Base-by-base conservation (phyloP, 2,113 vertebrate species). In the Picathartes gymnocephalus region DNA sequence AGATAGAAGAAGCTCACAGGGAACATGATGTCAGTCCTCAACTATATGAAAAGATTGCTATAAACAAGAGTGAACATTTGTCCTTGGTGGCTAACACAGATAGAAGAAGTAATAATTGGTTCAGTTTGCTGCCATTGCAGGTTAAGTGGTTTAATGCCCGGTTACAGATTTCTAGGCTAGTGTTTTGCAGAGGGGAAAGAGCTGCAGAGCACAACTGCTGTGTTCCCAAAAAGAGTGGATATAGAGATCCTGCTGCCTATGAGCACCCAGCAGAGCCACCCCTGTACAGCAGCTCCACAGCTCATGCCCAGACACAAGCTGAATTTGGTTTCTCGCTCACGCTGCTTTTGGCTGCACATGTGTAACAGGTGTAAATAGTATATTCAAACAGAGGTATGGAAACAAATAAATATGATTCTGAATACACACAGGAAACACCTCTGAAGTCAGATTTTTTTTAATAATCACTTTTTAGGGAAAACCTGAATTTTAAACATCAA, bases 401-500 rank as follows among this genome's bases (percentile, higher is more conserved):
- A 91, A 87, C 61, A 85, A 85, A 53, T 42, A 88, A 54, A 73
- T 76, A 54, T 0, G 1, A 68, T 80, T 74, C 35, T 62, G 62
- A 78, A 78, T 22, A 50, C 31, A 31, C 39, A 51, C 31, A 61
- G 54, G 23, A 92, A 93, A 87, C 47, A 68, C 15, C 81, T 95
- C 71, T 80, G 45, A 93, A 95, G 64, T 9, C 10, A 65, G 70
- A 76, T 15, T 12, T 60, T 44, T 30, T 39, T 19, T 66, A 40
- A 56, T 69, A 58, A 80, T 58, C 78, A 40, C 61, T 93, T 90
- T 80, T 86, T 50, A 71, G 37, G 25, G 71, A 73, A 82, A 84
- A 82, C 61, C 13, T 83, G 68, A 44, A 82, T 91, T 93, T 86
- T 90, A 86, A 94, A 71, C 18, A 27, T 57, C 51, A 83, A 21